Evolutionary conservation across 2,888 invertebrate genomes (phyloP).

Genomic region (Thyatira batis): DNA sequence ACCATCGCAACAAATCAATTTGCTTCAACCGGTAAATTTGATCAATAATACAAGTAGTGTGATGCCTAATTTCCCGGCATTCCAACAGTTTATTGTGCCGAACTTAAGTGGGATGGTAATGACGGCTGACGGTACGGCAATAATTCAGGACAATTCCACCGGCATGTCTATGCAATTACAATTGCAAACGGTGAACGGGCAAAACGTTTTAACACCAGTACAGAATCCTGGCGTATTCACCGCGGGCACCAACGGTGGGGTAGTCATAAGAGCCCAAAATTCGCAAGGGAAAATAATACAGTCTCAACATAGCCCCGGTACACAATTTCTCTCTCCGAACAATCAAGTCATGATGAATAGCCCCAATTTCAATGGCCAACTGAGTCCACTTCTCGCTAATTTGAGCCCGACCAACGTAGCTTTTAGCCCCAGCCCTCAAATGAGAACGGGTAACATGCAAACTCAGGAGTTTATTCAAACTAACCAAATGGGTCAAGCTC

Average conservation of each 20-base stretch:
- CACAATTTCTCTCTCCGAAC: slow-evolving; percentile 89
- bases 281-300: slow-evolving; percentile 87
- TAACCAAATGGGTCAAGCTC: slow-evolving; percentile 85
- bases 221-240: slow-evolving; percentile 86
- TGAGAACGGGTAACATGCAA: slow-evolving; percentile 80
- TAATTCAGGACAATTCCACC: slow-evolving; percentile 87
- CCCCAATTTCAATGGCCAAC: slow-evolving; percentile 87
- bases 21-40: slow-evolving; percentile 91
- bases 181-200: slow-evolving; percentile 90
- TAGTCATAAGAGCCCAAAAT: slow-evolving; percentile 89
- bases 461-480: slow-evolving; percentile 88
- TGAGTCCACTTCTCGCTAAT: slow-evolving; percentile 90
- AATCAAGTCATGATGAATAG: slow-evolving; percentile 90
- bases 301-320: slow-evolving; percentile 85
- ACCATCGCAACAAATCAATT: slow-evolving; percentile 85
- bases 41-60: slow-evolving; percentile 87
- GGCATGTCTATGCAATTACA: slow-evolving; percentile 88
- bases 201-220: slow-evolving; percentile 88
- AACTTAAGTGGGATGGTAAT: slow-evolving; percentile 92
- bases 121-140: slow-evolving; percentile 90
- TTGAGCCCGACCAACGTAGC: slow-evolving; percentile 87
- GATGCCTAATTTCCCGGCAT: slow-evolving; percentile 89
- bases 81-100: slow-evolving; percentile 92
- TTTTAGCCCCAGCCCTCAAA: slow-evolving; percentile 81
- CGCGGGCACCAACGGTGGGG: slow-evolving; percentile 86